These are phyloP conservation scores for Eremophila alpestris DNA, from an alignment of 2,797 vertebrate genomes.

Conservation along the genomic window DNA sequence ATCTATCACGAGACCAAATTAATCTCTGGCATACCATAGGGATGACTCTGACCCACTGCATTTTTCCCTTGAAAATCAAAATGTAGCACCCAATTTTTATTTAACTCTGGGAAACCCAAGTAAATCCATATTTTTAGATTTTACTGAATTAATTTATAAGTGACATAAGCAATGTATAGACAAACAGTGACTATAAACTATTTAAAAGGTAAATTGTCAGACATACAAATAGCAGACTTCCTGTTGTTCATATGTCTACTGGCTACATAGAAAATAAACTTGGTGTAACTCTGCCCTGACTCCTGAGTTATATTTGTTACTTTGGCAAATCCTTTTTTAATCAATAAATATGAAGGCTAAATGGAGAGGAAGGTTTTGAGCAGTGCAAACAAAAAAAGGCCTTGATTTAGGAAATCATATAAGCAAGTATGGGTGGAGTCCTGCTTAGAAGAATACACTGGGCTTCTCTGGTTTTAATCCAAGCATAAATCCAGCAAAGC, in stretches of 20 bases:
- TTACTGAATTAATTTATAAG: background rate
- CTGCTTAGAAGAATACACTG: background rate
- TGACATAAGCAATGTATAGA: background rate
- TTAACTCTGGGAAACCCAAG: background rate
- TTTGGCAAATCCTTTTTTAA: background rate
- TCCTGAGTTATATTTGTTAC: background rate
- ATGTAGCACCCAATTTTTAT: background rate
- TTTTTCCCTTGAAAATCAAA: background rate
- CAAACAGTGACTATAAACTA: background rate
- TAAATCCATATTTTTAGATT: background rate
- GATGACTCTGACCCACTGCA: background rate
- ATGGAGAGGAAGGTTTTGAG: background rate
- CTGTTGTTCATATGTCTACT: background rate
- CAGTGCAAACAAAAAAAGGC: background rate
- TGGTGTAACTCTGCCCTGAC: background rate
- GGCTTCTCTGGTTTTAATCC: background rate
- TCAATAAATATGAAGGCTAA: background rate
- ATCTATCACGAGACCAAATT: background rate
- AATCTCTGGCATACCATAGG: background rate
- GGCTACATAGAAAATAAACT: background rate
- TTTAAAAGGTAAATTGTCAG: background rate
- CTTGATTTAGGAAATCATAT: background rate
- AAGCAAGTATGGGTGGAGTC: background rate
- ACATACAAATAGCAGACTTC: background rate
- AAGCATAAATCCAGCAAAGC: background rate